A percentile compares a stretch with the other conserved stretches of the same genome.
Evolutionary conservation across 2,113 vertebrate genomes (phyloP).

Genomic region (Myotis yumanensis): DNA sequence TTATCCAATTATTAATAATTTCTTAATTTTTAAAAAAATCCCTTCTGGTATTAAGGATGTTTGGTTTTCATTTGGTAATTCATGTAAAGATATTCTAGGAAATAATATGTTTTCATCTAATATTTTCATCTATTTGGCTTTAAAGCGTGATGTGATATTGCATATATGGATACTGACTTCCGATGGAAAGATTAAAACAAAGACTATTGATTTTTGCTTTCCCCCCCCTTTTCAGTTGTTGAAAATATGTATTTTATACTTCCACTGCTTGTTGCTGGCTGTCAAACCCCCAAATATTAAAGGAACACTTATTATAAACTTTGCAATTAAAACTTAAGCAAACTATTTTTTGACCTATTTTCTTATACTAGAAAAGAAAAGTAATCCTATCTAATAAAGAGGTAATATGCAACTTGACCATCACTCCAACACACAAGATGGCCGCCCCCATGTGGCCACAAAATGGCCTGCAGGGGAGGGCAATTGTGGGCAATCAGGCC

Average conservation of each 20-base stretch:
- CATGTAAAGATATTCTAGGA: not conserved
- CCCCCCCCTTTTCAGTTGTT: not conserved
- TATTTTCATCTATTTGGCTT: not conserved
- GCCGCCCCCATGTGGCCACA: too few relatives aligned
- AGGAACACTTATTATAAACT: not conserved
- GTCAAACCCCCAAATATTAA: not conserved
- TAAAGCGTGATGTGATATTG: not conserved
- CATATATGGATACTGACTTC: not conserved
- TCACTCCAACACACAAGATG: too few relatives aligned
- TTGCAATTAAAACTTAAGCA: not conserved
- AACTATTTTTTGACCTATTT: not conserved
- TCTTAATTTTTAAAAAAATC: not conserved
- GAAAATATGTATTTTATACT: constrained; percentile 1
- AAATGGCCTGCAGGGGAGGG: too few relatives aligned
- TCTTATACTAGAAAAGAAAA: not conserved
- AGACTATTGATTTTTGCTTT: not conserved
- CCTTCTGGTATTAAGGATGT: not conserved
- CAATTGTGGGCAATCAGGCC: too few relatives aligned
- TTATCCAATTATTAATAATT: not conserved
- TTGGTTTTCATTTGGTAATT: not conserved
- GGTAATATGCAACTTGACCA: too few relatives aligned
- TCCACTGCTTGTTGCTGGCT: not conserved
- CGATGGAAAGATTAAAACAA: not conserved
- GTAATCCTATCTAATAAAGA: not conserved
- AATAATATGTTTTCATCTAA: not conserved